A percentile compares a stretch with the other conserved stretches of the same genome.
phyloP scores from a whole-genome alignment of 2,888 invertebrate species.

The Ophraella communa region DNA sequence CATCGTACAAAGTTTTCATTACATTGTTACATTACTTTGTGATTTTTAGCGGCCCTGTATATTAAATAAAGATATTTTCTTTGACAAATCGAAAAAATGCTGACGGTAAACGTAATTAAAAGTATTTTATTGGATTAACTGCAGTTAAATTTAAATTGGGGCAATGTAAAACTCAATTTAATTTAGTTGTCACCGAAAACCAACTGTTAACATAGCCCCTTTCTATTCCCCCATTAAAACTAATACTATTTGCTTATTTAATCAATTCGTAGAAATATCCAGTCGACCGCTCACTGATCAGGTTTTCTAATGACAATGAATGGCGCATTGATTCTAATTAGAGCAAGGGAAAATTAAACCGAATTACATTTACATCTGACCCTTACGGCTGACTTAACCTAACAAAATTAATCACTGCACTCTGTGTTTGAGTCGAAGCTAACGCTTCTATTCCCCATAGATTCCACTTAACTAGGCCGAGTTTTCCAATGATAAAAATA shows the following conservation, averaged over 20 bases:
- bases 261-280: conserved; percentile 2
- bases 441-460: neutral
- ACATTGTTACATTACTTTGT: no score
- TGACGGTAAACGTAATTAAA: no score
- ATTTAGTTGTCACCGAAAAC: neutral
- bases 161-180: no score
- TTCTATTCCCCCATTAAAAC: neutral
- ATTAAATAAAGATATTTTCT: no score
- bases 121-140: no score
- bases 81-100: no score
- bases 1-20: no score
- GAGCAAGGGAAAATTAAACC: conserved; percentile 35
- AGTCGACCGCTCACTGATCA: neutral
- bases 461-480: neutral
- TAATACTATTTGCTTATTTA: neutral
- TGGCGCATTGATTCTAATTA: conserved; percentile 37
- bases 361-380: conserved; percentile 34
- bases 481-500: no score
- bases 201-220: neutral
- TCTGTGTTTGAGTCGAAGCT: neutral
- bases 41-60: no score
- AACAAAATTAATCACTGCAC: conserved; percentile 3
- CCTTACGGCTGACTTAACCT: conserved; percentile 10
- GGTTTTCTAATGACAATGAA: conserved; percentile 6
- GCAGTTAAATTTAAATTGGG: no score